These are phyloP conservation scores for Chondrilla cf. caribensis DNA, from an alignment of 37 sponge, comb jelly and placozoan genomes.

Conservation along the genomic window DNA sequence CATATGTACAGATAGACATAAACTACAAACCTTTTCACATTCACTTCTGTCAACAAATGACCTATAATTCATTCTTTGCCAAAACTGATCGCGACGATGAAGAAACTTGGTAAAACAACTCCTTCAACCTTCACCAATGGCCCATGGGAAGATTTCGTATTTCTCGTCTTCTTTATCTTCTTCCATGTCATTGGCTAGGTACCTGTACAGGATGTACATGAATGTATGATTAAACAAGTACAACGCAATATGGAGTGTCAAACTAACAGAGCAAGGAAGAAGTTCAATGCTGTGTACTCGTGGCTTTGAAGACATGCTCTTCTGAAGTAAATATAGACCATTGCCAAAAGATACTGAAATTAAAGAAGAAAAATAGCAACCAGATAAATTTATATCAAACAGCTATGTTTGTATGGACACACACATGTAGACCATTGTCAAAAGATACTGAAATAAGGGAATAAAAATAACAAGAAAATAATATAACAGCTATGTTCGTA, in stretches of 20 bases:
- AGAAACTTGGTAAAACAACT: slow-evolving; percentile 55
- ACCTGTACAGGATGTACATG: too few relatives aligned
- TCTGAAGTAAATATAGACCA: slow-evolving; percentile 88
- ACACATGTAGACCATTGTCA: too few relatives aligned
- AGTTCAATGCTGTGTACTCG: slow-evolving; percentile 53
- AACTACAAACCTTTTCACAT: slow-evolving; percentile 69
- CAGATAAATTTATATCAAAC: too few relatives aligned
- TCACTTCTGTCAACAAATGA: slow-evolving; percentile 72
- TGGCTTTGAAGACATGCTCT: slow-evolving; percentile 52
- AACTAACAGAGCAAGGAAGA: slow-evolving; percentile 79
- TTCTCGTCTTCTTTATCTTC: slow-evolving; percentile 89
- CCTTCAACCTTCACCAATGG: slow-evolving; percentile 66
- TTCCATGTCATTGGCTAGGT: slow-evolving; percentile 86
- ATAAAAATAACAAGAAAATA: too few relatives aligned
- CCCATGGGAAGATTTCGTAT: slow-evolving; percentile 85
- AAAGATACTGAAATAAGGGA: too few relatives aligned
- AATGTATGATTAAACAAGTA: too few relatives aligned
- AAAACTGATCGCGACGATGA: slow-evolving; percentile 49
- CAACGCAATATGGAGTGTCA: not conserved
- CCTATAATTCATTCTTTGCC: slow-evolving; percentile 73
- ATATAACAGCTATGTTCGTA: too few relatives aligned
- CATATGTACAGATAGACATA: not conserved
- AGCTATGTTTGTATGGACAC: too few relatives aligned
- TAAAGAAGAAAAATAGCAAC: not conserved
- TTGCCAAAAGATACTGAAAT: slow-evolving; percentile 76